Evolutionary conservation across 2,797 vertebrate species (phyloP), one percentile per base, ranked within the genome.

Genomic region (Toxotes lorentzi): DNA sequence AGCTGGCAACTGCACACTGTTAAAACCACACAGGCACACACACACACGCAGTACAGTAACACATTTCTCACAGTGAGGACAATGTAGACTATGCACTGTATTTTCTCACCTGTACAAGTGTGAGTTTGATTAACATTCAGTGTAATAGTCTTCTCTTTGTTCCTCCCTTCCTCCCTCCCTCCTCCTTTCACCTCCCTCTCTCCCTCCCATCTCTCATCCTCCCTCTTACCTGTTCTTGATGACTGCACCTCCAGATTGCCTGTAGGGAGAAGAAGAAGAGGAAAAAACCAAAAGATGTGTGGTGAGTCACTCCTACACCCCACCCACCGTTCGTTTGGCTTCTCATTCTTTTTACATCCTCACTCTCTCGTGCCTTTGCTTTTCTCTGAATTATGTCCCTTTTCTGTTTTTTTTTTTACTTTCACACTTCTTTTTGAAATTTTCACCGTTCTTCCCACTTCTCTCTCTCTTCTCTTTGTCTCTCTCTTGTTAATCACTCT

Each of bases 221-320:
- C 74, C 34, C 47, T 74, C 90, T 85, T 94, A 95, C 95, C 95
- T 96, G 95, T 95, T 96, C 90, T 96, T 96, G 91, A 96, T 95
- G 92, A 96, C 95, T 88, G 95, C 93, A 91, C 95, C 95, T 94
- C 95, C 95, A 91, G 95, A 95, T 93, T 96, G 95, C 93, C 95
- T 96, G 92, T 76, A 78, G 89, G 85, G 80, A 89, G 70, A 81
- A 86, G 56, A 67, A 85, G 62, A 70, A 78, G 64, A 76, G 79
- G 56, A 76, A 78, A 70, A 81, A 68, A 73, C 4, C 53, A 84
- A 88, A 61, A 86, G 75, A 89, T 85, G 73, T 86, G 83, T 87
- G 74, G 84, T 92, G 90, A 91, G 92, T 92, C 91, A 93, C 83
- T 88, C 78, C 23, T 85, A 72, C 67, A 77, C 87, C 82, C 84